A percentile compares a stretch with the other conserved stretches of the same genome.
Conservation (phyloP, 2,888 invertebrate genomes). For the Stenchaetothrips biformis region DNA sequence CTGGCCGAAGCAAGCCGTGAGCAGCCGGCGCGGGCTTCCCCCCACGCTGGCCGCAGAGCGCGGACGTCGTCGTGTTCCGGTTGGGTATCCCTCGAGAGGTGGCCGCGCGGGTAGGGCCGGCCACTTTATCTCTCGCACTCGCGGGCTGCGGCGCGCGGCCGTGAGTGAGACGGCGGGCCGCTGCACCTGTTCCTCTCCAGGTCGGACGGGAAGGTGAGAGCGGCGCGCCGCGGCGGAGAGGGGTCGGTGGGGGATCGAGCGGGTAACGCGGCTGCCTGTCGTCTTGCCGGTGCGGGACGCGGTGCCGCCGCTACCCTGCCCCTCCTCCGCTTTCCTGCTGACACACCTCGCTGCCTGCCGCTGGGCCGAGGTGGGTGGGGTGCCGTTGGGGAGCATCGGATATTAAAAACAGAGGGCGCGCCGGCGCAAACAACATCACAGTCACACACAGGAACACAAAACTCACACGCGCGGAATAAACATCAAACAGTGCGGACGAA, state of each 20-base stretch:
- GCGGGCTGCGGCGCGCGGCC: background rate
- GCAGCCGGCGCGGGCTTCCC: no score
- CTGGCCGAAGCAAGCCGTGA: no score
- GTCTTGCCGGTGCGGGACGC: background rate
- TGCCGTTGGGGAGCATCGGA: background rate
- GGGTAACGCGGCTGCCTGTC: background rate
- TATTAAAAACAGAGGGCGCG: background rate
- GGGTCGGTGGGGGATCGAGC: background rate
- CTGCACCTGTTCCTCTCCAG: background rate
- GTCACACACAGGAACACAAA: no score
- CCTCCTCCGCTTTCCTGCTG: no score
- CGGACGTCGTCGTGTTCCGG: background rate
- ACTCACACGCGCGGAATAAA: no score
- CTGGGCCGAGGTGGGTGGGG: no score
- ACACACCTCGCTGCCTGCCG: no score
- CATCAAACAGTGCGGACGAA: no score
- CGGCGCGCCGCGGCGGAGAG: background rate
- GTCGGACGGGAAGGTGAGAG: background rate
- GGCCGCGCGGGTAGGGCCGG: background rate
- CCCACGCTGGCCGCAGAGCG: no score
- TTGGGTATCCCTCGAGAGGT: background rate
- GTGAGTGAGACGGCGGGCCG: background rate
- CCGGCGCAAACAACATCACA: no score
- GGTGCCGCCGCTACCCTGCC: background rate
- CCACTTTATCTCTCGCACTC: background rate